Evolutionary conservation across 2,113 vertebrate genomes (phyloP).

Genomic region (human): GRCh38 chr17:70030501-70031000

Average conservation of each 20-base stretch:
- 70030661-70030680: background rate
- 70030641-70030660: background rate
- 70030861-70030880: slow-evolving; percentile 4
- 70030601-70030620: background rate
- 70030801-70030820: background rate
- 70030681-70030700: background rate
- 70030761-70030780: background rate
- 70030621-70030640: background rate
- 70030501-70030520: background rate
- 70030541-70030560: background rate
- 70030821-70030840: background rate
- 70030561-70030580: background rate
- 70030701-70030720: background rate
- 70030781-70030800: background rate
- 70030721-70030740: background rate
- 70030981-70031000: slow-evolving; percentile 28
- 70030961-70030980: background rate
- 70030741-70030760: background rate
- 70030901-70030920: background rate
- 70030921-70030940: background rate
- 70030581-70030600: background rate
- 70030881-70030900: background rate
- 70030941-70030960: background rate
- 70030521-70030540: background rate
- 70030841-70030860: background rate